Base-by-base conservation (phyloP, 1,140 invertebrate species). In the Brachionus angularis region DNA sequence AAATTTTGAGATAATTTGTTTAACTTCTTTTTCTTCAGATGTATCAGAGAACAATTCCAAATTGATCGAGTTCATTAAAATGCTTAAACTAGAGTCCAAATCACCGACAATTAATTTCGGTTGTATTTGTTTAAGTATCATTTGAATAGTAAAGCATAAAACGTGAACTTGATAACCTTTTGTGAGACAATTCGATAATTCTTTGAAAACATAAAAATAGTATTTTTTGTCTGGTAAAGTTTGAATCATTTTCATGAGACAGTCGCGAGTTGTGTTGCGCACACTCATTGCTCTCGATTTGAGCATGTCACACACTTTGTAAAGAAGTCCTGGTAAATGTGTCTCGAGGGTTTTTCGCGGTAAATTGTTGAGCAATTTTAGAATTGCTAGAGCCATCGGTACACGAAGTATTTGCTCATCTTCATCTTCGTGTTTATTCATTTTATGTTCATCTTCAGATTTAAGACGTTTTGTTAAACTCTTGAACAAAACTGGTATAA, bases 141-240 rank as follows among this genome's bases (percentile, higher is more conserved):
- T 84, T 79, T 96, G 90, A 3, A 95, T 85, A 0, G 93, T 95
- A 73, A 87, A 93, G 2, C 88, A 88, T 14, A 97, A 82, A 0
- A 97, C 91, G 76, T 97, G 93, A 18, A 94, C 86, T 81, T 96
- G 93, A 77, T 90, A 97, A 8, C 95, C 95, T 78, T 88, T 86
- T 0, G 86, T 91, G 52, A 97, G 82, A 5, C 92, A 79, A 14
- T 88, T 82, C 44, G 87, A 87, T 76, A 97, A 85, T 80, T 96
- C 91, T 67, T 86, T 85, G 3, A 97, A 78, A 7, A 96, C 80
- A 76, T 87, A 82, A 21, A 85, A 84, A 71, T 98, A 85, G 79
- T 92, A 92, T 16, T 85, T 80, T 0, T 91, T 87, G 0, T 95
- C 94, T 8, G 46, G 67, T 0, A 98, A 82, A 0, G 89, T 86